phyloP scores from a whole-genome alignment of 2,888 invertebrate species.

The Mimachlamys varia region DNA sequence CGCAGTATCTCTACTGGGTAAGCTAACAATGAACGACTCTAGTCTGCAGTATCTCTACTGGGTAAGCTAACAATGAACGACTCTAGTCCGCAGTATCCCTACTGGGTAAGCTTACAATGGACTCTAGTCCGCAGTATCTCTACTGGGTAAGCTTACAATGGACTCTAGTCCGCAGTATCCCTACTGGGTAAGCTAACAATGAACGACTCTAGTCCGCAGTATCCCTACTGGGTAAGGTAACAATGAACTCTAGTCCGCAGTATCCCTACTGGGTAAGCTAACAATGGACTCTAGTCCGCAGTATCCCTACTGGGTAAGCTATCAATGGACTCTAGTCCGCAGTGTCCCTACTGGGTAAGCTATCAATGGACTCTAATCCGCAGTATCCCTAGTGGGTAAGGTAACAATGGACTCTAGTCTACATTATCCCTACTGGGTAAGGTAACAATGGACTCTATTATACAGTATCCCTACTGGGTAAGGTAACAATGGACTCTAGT shows the following conservation, averaged over 20 bases:
- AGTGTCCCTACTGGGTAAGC: background rate
- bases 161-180: background rate
- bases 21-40: too few relatives aligned
- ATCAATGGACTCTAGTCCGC: background rate
- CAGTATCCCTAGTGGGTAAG: too few relatives aligned
- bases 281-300: background rate
- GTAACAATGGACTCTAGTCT: constrained; percentile 5
- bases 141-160: background rate
- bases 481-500: constrained; percentile 13
- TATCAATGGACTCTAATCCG: too few relatives aligned
- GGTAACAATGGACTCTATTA: background rate
- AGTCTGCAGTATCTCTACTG: background rate
- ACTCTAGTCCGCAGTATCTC: background rate
- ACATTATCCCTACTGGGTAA: background rate
- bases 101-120: background rate
- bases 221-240: background rate
- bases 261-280: background rate
- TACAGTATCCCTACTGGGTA: background rate
- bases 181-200: background rate
- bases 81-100: background rate
- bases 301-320: background rate
- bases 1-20: background rate
- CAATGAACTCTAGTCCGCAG: background rate
- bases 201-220: background rate
- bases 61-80: too few relatives aligned